Base-by-base conservation (phyloP, 2,797 vertebrate species). In the Halcyon chelicuti region DNA sequence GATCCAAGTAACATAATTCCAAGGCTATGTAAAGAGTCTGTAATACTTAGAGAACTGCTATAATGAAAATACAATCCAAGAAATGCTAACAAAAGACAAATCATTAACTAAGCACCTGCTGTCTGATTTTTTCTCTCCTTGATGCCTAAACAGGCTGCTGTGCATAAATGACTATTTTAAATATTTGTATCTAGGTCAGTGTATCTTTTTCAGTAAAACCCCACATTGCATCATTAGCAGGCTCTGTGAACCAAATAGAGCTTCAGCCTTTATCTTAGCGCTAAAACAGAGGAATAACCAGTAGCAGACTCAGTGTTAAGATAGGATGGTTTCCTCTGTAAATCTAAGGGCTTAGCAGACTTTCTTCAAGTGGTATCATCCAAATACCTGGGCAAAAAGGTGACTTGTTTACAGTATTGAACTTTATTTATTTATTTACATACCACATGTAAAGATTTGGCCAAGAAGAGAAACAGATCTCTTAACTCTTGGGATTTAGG, bases 121-220 rank as follows among this genome's bases (percentile, higher is more conserved):
- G 12, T 60, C 47, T 75, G 58, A 60, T 79, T 94, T 94, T 89
- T 89, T 62, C 44, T 86, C 19, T 80, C 42, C 35, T 80, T 77
- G 35, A 89, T 77, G 26, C n/a, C 10, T 87, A 76, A 88, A 68
- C 46, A 92, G 46, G 65, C 51, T 79, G 37, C 18, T 70, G 46
- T 76, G 46, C 65, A 47, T 90, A 88, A 90, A 79, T 67, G 78
- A 86, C 76, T 93, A 86, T 58, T 77, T 84, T 1, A 89, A 89
- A 63, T 94, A 77, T 29, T 74, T 91, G 7, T 77, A 57, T 88
- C 39, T 83, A 86, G 70, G 57, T 76, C 84, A 89, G 47, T 35
- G 23, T 75, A 67, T 62, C 49, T 74, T 83, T 88, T 80, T 76
- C 14, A 44, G 47, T 66, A 40, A 66, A 86, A 70, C n/a, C 15